Percentiles rank a stretch among this genome's conserved stretches.
Conservation (phyloP, 2,888 invertebrate genomes). For the Strigamia crassipes region DNA sequence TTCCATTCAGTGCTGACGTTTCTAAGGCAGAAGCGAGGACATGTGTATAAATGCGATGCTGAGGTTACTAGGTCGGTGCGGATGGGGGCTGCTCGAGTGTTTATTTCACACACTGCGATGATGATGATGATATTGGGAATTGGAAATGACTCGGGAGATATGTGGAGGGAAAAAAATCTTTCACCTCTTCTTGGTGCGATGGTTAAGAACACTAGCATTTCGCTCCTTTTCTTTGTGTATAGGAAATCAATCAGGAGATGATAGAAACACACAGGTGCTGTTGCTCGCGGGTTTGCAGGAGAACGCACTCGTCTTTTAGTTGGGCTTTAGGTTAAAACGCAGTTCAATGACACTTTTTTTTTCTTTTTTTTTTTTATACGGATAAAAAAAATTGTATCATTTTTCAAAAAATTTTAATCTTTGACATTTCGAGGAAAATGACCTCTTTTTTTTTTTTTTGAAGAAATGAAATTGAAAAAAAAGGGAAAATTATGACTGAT, state of each 20-base stretch:
- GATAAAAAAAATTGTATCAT: slow-evolving; percentile 19
- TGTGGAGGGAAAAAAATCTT: not conserved
- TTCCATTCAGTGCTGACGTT: slow-evolving; percentile 43
- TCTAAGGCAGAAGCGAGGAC: slow-evolving; percentile 34
- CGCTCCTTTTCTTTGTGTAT: not conserved
- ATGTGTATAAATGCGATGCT: slow-evolving; percentile 10
- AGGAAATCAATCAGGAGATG: slow-evolving; percentile 18
- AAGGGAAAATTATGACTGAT: slow-evolving; percentile 23
- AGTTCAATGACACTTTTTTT: slow-evolving; percentile 29
- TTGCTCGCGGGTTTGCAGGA: slow-evolving; percentile 27
- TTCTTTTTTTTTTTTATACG: not conserved
- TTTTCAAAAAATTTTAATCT: slow-evolving; percentile 20
- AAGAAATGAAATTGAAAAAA: not conserved
- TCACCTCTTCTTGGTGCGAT: slow-evolving; percentile 6
- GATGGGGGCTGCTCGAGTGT: not conserved
- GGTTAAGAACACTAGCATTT: slow-evolving; percentile 26
- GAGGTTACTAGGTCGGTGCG: slow-evolving; percentile 16
- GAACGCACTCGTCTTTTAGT: slow-evolving; percentile 18
- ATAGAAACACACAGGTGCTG: slow-evolving; percentile 32
- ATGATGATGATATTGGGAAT: slow-evolving; percentile 38
- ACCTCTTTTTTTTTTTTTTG: not conserved
- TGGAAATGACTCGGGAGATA: not conserved
- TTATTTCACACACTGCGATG: slow-evolving; percentile 18
- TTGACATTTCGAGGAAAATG: not conserved
- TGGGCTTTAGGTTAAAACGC: slow-evolving; percentile 30